Evolutionary conservation across 2,797 vertebrate species (phyloP), one percentile per base, ranked within the genome.

Genomic region (Hyperoplus lanceolatus): DNA sequence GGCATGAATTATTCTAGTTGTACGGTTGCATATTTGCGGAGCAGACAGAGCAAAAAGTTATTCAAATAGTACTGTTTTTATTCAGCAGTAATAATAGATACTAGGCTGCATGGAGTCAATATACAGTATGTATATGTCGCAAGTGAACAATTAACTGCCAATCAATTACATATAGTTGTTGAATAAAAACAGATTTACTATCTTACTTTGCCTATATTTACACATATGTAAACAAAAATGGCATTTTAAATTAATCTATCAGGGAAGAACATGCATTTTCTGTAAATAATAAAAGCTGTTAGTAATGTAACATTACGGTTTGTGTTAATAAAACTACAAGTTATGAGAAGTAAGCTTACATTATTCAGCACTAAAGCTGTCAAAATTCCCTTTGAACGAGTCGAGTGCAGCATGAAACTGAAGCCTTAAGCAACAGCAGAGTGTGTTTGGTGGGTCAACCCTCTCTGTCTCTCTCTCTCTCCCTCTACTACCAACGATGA

Each of bases 351-450:
- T 59, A 51, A 59, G 56, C 8, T 18, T 81, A 65, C 50, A 81
- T 83, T 81, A 83, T 79, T 85, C 42, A 87, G 11, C 39, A 74
- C 12, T 41, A 38, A 59, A 76, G 65, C 18, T 74, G 72, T 66
- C 48, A 64, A 83, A 76, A 78, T 83, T 80, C 73, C 50, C 62
- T 77, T 85, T 77, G 66, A 81, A 70, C 49, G 41, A 82, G 58
- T 7, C 4, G 42, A 74, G 70, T 51, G 59, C 64, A 74, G 42
- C 67, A 69, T 65, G 70, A 80, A 82, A 76, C 71, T 41, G 57
- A 67, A 70, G 83, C 73, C 73, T 53, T 14, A 53, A 80, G 81
- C 76, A 74, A 66, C 29, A 76, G 73, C 49, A 78, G 64, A 54
- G 70, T 73, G 63, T 46, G 42, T 79, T 80, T 5, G 39, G 53